Base-by-base conservation (phyloP, 2,113 vertebrate species). In the Eulemur macaco region DNA sequence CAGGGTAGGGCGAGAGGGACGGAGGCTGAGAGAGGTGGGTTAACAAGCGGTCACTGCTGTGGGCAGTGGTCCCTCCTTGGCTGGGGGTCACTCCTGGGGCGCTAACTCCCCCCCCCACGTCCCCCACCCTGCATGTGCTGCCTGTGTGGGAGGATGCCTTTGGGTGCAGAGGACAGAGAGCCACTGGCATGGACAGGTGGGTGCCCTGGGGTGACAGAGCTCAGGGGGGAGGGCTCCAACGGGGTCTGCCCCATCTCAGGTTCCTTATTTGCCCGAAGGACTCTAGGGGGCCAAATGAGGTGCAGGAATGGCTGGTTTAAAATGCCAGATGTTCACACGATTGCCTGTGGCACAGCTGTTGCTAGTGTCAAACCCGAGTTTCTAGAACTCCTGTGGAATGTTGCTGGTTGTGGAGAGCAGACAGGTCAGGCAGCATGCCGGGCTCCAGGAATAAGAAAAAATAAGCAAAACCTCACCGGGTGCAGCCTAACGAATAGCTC, bases 401-500 rank as follows among this genome's bases (percentile, higher is more conserved):
- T 9, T 1, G 42, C 60, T 39, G 68, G 4, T 45, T 21, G 2
- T 42, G 0, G 1, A 37, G n/a, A 97, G 86, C 71, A 71, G 64
- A 93, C 89, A 96, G 96, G 93, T 64, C 96, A 68, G n/a, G 34
- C 77, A 47, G 91, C 63, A 86, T 82, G 93, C 73, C 91, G 80
- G 76, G 21, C 93, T 97, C 95, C 39, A 74, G 68, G 94, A 89
- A 64, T 21, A 54, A 66, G 77, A 88, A 78, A 93, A 92, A 97
- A 93, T 89, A 96, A 94, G 97, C 74, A 96, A 80, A 47, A 86
- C 69, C 93, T 94, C 29, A 25, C 91, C 76, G 88, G 95, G 45
- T 71, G 96, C 54, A 86, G 96, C 69, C 56, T 95, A 71, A 97
- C 74, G 83, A 37, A 47, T 45, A 63, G 3, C 10, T 64, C 86